These are phyloP conservation scores for human DNA, from an alignment of 2,113 vertebrate genomes.

Conservation along the genomic window DNA sequence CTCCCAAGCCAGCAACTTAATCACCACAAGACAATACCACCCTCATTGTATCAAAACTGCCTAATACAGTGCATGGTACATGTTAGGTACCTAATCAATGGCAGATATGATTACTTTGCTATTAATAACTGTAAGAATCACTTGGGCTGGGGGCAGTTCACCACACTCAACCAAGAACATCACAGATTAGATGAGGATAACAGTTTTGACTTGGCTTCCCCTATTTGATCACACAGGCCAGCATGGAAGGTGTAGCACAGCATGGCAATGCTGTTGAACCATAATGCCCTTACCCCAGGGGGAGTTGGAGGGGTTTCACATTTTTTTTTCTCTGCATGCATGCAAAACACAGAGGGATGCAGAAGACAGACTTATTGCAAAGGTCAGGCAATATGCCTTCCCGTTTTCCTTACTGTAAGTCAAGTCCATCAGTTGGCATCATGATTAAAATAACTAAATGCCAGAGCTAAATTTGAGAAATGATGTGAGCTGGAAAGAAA, in stretches of 20 bases:
- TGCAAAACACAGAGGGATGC: neutral
- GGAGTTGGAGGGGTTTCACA: neutral
- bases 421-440: neutral
- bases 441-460: neutral
- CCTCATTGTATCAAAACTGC: neutral
- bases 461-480: neutral
- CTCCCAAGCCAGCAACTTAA: neutral
- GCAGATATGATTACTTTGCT: neutral
- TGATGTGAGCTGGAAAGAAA: neutral
- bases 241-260: rapidly evolving
- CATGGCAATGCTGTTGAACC: neutral
- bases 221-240: neutral
- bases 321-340: neutral
- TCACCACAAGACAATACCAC: neutral
- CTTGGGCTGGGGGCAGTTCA: neutral
- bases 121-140: neutral
- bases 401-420: neutral
- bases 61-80: too few species aligned
- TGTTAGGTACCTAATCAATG: neutral
- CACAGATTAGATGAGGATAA: neutral
- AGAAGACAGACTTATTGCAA: neutral
- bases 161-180: neutral
- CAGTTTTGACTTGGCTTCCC: neutral
- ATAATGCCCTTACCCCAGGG: neutral
- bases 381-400: neutral